A percentile compares a stretch with the other conserved stretches of the same genome.
Conservation (phyloP, 1,140 invertebrate species). For the Wiebesia pumilae region DNA sequence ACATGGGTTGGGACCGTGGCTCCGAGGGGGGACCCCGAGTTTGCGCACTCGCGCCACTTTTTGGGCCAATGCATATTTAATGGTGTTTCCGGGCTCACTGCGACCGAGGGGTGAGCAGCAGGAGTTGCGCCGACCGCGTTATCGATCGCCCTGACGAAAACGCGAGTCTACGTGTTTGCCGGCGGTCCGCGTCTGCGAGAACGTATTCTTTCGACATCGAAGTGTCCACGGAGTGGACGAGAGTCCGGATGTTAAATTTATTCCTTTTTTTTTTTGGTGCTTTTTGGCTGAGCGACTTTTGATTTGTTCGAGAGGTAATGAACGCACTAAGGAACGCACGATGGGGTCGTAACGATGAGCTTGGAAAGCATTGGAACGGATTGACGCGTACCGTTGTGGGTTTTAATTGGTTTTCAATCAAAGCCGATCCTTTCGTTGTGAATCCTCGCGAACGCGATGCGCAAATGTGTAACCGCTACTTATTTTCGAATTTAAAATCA, state of each 20-base stretch:
- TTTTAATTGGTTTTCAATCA: not conserved
- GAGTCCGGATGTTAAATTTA: too few species aligned
- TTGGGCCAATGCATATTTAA: slow-evolving; percentile 55
- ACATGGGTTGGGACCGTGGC: too few species aligned
- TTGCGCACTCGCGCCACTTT: slow-evolving; percentile 55
- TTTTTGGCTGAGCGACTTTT: too few species aligned
- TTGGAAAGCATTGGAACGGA: not conserved
- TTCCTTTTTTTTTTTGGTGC: too few species aligned
- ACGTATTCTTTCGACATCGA: too few species aligned
- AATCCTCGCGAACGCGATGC: not conserved
- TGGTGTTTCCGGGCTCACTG: slow-evolving; percentile 55
- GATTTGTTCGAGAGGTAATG: too few species aligned
- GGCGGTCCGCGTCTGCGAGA: too few species aligned
- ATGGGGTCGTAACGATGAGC: not conserved
- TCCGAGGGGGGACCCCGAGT: too few species aligned
- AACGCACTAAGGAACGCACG: too few species aligned
- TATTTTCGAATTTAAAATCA: not conserved
- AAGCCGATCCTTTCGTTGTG: not conserved
- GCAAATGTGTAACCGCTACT: not conserved
- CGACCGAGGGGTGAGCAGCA: not conserved
- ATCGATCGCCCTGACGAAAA: slow-evolving; percentile 52
- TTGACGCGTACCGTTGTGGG: not conserved
- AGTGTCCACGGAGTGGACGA: too few species aligned
- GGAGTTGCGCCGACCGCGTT: slow-evolving; percentile 32
- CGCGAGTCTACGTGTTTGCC: not conserved